These are phyloP conservation scores for Phoenicopterus ruber DNA, from an alignment of 2,113 vertebrate genomes.

Conservation along the genomic window DNA sequence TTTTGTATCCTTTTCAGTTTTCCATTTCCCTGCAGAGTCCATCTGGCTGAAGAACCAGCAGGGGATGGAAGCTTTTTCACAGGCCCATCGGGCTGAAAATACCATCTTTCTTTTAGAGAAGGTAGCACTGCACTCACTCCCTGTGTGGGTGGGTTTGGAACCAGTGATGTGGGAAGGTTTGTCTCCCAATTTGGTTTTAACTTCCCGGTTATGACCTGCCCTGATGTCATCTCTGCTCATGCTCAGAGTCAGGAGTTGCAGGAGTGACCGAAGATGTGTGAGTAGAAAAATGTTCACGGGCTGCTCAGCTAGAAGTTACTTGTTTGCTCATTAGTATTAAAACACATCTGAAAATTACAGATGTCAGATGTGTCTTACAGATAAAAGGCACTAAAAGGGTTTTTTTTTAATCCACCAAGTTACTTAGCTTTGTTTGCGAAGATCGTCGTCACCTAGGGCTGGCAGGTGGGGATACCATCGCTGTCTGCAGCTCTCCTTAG, in stretches of 20 bases:
- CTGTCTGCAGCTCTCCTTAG: background rate
- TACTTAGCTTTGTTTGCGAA: background rate
- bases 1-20: background rate
- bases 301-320: background rate
- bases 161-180: background rate
- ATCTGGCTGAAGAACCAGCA: background rate
- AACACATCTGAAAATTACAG: background rate
- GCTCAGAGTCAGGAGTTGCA: background rate
- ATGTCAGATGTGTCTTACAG: background rate
- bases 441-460: background rate
- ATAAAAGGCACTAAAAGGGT: background rate
- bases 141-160: background rate
- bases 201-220: background rate
- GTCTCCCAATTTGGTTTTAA: background rate
- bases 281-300: background rate
- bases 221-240: background rate
- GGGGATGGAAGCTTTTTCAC: background rate
- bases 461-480: background rate
- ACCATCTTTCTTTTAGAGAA: background rate
- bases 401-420: background rate
- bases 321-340: background rate
- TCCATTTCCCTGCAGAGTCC: background rate
- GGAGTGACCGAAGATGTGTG: background rate
- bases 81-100: background rate
- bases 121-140: background rate